These are phyloP conservation scores for Hemitrygon akajei DNA, from an alignment of 2,797 vertebrate species.

Conservation along the genomic window DNA sequence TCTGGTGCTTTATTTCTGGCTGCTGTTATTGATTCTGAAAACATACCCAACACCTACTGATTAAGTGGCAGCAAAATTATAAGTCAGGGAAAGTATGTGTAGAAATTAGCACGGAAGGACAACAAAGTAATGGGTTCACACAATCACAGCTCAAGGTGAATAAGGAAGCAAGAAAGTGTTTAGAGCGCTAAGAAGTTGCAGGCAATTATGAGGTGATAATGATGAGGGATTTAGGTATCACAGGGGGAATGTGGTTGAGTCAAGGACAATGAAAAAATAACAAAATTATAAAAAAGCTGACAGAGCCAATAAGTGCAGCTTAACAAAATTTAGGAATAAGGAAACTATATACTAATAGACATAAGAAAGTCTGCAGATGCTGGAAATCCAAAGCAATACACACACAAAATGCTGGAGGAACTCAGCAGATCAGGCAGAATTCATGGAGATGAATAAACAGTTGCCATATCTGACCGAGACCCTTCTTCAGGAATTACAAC, in stretches of 20 bases:
- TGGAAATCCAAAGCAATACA: too few relatives aligned
- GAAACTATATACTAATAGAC: background rate
- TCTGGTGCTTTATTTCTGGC: background rate
- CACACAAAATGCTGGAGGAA: too few relatives aligned
- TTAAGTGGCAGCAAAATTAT: background rate
- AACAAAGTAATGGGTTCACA: background rate
- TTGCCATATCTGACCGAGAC: too few relatives aligned
- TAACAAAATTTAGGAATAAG: background rate
- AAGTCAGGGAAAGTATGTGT: background rate
- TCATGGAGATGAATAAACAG: too few relatives aligned
- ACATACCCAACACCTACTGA: background rate
- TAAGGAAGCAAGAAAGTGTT: background rate
- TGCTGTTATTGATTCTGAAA: background rate
- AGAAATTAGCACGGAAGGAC: slow-evolving; percentile 19
- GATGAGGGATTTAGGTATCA: background rate
- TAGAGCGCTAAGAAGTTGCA: background rate
- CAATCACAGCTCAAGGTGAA: background rate
- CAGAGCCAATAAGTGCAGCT: background rate
- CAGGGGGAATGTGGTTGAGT: background rate
- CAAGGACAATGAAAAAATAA: background rate
- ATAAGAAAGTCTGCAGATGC: background rate
- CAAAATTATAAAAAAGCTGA: background rate
- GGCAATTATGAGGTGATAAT: slow-evolving; percentile 8
- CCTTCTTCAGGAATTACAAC: too few relatives aligned
- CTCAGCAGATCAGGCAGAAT: too few relatives aligned